Conservation (phyloP, 2,797 vertebrate genomes). For the Coracias cyanogaster region DNA sequence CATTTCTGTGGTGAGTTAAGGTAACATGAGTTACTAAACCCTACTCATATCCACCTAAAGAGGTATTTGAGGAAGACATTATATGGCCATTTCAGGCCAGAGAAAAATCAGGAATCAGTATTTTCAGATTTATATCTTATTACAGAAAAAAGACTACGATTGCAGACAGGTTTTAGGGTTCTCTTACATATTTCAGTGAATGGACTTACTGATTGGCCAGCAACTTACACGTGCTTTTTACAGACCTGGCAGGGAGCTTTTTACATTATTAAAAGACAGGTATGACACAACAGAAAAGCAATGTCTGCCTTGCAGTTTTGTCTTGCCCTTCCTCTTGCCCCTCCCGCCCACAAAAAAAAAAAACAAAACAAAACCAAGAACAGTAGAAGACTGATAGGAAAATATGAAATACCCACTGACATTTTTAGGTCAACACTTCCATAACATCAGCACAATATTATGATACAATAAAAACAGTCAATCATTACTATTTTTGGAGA, state of each 20-base stretch:
- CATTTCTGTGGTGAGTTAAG: neutral
- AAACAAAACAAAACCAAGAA: neutral
- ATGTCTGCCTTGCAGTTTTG: neutral
- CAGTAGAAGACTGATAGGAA: neutral
- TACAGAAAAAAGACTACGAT: neutral
- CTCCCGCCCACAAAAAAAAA: neutral
- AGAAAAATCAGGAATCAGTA: neutral
- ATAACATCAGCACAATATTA: neutral
- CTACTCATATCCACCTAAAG: neutral
- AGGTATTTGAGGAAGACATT: neutral
- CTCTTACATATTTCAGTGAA: neutral
- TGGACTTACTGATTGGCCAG: neutral
- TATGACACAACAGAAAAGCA: neutral
- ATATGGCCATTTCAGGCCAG: neutral
- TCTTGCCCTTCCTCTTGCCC: neutral
- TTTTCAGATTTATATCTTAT: neutral
- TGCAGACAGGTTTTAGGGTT: neutral
- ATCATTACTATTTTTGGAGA: neutral
- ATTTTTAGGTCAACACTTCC: conserved; percentile 53
- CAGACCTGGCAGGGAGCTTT: neutral
- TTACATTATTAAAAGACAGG: neutral
- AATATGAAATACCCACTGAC: conserved; percentile 9
- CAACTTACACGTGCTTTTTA: neutral
- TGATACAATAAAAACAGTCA: conserved; percentile 7
- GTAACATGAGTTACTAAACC: neutral